These are phyloP conservation scores for Gallirallus australis DNA, from an alignment of 2,797 vertebrate genomes.

Conservation along the genomic window DNA sequence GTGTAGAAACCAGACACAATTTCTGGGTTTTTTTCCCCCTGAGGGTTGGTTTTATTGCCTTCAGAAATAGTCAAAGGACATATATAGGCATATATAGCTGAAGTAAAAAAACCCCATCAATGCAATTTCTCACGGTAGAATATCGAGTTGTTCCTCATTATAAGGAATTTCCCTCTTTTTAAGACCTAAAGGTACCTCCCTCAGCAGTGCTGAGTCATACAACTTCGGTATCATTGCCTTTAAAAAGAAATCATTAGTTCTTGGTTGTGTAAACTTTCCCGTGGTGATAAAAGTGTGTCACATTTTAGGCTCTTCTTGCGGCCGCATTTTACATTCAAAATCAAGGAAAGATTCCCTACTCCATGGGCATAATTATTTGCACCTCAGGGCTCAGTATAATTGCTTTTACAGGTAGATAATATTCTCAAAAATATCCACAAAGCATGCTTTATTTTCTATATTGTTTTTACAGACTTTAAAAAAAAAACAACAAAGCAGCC, in stretches of 20 bases:
- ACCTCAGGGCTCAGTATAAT: background rate
- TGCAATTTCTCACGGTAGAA: conserved; percentile 2
- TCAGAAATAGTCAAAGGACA: conserved; percentile 13
- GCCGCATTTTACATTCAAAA: background rate
- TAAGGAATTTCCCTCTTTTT: conserved; percentile 16
- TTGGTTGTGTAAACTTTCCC: background rate
- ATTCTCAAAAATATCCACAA: background rate
- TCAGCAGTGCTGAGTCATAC: conserved; percentile 20
- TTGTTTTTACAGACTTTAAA: background rate
- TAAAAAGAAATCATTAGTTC: background rate
- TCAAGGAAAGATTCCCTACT: background rate
- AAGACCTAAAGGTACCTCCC: background rate
- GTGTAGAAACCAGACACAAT: conserved; percentile 46
- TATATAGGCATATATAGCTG: background rate
- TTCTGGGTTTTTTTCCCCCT: conserved; percentile 24
- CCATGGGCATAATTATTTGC: background rate
- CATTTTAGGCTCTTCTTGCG: background rate
- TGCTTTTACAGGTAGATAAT: background rate
- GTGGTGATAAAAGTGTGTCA: background rate
- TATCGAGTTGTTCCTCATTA: conserved; percentile 10
- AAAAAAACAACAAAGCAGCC: background rate
- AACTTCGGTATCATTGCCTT: conserved; percentile 2
- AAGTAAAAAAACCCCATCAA: background rate
- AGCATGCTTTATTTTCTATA: background rate
- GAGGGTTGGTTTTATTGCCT: conserved; percentile 36